Percentiles rank a stretch among this genome's conserved stretches.
Evolutionary conservation across 2,797 vertebrate genomes (phyloP).

Genomic region (Allobates femoralis): DNA sequence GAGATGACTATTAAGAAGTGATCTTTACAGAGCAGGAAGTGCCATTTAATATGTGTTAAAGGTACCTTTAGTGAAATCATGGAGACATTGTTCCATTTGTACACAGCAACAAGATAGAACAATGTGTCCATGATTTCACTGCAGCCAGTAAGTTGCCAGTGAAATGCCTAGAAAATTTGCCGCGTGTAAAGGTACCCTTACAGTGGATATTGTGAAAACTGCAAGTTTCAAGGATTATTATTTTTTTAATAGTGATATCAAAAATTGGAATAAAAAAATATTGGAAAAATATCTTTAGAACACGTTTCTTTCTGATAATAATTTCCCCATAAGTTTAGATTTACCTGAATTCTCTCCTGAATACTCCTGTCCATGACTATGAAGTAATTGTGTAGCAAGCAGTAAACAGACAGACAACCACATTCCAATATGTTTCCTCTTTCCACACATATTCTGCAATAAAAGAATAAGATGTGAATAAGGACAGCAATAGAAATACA

Average conservation of each 20-base stretch:
- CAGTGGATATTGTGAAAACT: not conserved
- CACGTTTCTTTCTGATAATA: not conserved
- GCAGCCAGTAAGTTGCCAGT: too few species aligned
- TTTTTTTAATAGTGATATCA: not conserved
- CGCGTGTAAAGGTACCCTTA: too few species aligned
- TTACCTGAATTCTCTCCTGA: constrained; percentile 76
- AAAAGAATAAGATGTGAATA: not conserved
- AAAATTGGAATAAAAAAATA: not conserved
- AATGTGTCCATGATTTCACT: too few species aligned
- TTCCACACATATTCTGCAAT: constrained; percentile 24
- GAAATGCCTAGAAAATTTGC: too few species aligned
- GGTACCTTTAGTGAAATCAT: too few species aligned
- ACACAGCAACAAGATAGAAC: too few species aligned
- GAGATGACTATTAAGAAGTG: too few species aligned
- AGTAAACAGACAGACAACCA: constrained; percentile 64
- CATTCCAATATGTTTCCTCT: not conserved
- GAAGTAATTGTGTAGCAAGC: constrained; percentile 65
- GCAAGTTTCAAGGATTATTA: not conserved
- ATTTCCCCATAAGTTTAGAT: not conserved
- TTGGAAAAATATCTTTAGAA: not conserved
- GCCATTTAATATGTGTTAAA: too few species aligned
- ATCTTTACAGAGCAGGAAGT: too few species aligned
- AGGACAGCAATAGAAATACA: not conserved
- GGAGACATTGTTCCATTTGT: too few species aligned
- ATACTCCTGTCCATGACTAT: constrained; percentile 71